Evolutionary conservation across 2,888 invertebrate genomes (phyloP).

Genomic region (Macropis europaea): DNA sequence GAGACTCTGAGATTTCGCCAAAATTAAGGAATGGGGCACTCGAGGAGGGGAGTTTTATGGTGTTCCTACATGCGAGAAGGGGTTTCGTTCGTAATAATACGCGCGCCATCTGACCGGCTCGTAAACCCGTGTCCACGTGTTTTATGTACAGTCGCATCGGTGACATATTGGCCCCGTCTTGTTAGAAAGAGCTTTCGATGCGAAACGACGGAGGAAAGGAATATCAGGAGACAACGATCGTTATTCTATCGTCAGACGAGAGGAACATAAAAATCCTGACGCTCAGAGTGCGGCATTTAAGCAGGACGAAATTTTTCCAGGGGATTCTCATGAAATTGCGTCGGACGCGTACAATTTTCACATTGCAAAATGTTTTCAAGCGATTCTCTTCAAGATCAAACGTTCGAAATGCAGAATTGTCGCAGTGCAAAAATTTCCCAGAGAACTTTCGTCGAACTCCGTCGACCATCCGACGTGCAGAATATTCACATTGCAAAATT

Average conservation of each 20-base stretch:
- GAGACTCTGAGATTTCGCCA: background rate
- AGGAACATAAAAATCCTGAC: background rate
- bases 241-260: slow-evolving; percentile 23
- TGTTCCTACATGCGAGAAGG: background rate
- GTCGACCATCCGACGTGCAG: no score
- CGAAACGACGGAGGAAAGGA: slow-evolving; percentile 17
- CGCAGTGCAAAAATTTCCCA: no score
- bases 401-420: no score
- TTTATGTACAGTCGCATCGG: slow-evolving; percentile 28
- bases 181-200: slow-evolving; percentile 21
- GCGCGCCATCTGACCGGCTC: slow-evolving; percentile 49
- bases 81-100: slow-evolving; percentile 17
- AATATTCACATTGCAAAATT: no score
- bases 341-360: no score
- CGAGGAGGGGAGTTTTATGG: background rate
- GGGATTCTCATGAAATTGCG: no score
- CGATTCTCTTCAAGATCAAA: no score
- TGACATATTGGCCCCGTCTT: slow-evolving; percentile 44
- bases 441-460: no score
- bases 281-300: no score
- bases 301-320: no score
- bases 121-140: slow-evolving; percentile 37
- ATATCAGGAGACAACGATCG: slow-evolving; percentile 25
- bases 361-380: no score
- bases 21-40: background rate